A percentile compares a stretch with the other conserved stretches of the same genome.
These are phyloP conservation scores for Nemurella pictetii DNA, from an alignment of 2,888 invertebrate genomes.

Conservation along the genomic window DNA sequence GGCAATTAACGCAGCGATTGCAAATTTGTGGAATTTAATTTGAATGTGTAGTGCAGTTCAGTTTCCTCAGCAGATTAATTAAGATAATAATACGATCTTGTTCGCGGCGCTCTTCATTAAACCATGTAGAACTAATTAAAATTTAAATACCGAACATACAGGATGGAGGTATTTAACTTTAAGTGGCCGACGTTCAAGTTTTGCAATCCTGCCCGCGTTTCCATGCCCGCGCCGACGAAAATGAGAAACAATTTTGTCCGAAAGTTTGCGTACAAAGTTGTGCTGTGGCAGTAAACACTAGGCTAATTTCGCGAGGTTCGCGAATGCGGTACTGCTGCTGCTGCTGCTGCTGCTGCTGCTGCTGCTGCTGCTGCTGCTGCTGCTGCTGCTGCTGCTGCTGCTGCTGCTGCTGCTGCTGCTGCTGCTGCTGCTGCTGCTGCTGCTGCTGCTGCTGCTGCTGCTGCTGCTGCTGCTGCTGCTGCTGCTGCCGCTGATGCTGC, in stretches of 20 bases:
- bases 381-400: not conserved
- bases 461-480: not conserved
- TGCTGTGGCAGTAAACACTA: no score
- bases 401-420: not conserved
- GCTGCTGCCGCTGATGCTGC: no score
- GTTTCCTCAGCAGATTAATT: not conserved
- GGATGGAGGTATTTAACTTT: not conserved
- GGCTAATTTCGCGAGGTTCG: no score
- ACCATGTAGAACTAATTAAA: not conserved
- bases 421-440: not conserved
- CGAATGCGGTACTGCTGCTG: no score
- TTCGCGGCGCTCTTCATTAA: not conserved
- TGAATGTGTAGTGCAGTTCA: not conserved
- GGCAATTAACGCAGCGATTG: not conserved
- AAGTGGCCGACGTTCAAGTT: not conserved
- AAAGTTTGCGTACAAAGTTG: not conserved
- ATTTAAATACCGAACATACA: not conserved
- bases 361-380: constrained; percentile 16
- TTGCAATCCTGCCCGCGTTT: not conserved
- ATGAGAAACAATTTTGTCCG: not conserved
- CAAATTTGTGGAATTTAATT: not conserved
- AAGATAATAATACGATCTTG: not conserved
- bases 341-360: constrained; percentile 14
- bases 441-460: not conserved
- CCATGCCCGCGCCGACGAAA: not conserved